phyloP scores from a whole-genome alignment of 2,888 invertebrate genomes.

The Willowsia nigromaculata region DNA sequence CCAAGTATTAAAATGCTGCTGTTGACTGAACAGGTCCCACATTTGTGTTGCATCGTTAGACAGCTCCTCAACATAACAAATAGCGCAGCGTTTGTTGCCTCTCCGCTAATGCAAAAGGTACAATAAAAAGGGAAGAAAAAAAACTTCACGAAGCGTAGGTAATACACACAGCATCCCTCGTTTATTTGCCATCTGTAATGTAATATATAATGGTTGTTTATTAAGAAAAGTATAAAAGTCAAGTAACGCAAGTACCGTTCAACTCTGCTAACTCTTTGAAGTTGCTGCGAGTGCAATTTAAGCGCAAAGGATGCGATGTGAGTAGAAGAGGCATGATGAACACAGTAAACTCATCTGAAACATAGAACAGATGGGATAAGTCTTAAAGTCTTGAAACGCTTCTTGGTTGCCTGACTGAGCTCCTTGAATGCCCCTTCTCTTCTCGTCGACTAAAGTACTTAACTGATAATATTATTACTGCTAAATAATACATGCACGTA shows the following conservation, averaged over 20 bases:
- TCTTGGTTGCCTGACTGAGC: slow-evolving; percentile 46
- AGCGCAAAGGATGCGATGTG: slow-evolving; percentile 26
- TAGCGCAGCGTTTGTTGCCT: slow-evolving; percentile 11
- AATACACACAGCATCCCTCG: neutral
- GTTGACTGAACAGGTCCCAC: neutral
- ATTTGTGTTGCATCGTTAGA: neutral
- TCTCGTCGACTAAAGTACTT: slow-evolving; percentile 40
- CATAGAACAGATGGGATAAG: slow-evolving; percentile 46
- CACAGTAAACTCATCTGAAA: slow-evolving; percentile 21
- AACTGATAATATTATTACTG: slow-evolving; percentile 41
- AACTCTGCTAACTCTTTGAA: slow-evolving; percentile 57
- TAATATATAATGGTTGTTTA: slow-evolving; percentile 33
- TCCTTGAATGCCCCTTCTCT: slow-evolving; percentile 56
- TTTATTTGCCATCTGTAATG: slow-evolving; percentile 26
- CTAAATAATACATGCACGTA: neutral
- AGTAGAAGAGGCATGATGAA: neutral
- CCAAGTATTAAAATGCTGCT: neutral
- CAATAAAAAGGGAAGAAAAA: neutral
- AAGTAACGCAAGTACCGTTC: slow-evolving; percentile 60
- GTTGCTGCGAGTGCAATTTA: slow-evolving; percentile 49
- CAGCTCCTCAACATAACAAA: neutral
- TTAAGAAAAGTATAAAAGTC: slow-evolving; percentile 39
- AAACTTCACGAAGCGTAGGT: neutral
- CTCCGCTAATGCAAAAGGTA: neutral
- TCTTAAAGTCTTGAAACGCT: slow-evolving; percentile 52